Evolutionary conservation across 2,113 vertebrate species (phyloP).

Genomic region (Tychaedon coryphoeus): DNA sequence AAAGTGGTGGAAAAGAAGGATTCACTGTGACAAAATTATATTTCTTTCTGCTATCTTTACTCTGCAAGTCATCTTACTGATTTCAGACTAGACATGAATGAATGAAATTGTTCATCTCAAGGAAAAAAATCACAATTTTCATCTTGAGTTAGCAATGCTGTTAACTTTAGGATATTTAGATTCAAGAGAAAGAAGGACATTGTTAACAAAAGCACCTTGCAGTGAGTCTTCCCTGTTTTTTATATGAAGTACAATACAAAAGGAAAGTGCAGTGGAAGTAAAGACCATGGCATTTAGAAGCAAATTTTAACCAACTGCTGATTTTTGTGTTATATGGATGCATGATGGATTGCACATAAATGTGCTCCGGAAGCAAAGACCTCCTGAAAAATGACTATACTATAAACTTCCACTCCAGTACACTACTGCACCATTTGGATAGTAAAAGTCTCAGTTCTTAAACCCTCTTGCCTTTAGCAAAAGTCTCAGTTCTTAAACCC

Average conservation of each 20-base stretch:
- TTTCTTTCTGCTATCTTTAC: background rate
- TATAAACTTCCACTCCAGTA: background rate
- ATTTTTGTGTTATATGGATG: background rate
- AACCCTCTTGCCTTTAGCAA: background rate
- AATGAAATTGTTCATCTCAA: background rate
- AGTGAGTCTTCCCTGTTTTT: background rate
- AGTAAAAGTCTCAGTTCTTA: background rate
- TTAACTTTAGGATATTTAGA: background rate
- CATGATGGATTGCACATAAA: background rate
- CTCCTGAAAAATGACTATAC: background rate
- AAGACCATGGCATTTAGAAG: background rate
- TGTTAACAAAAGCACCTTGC: background rate
- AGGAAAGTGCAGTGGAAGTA: background rate
- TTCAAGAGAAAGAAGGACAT: background rate
- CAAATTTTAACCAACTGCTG: background rate
- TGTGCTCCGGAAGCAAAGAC: background rate
- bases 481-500: background rate
- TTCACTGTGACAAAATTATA: background rate
- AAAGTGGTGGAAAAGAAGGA: background rate
- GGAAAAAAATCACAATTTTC: background rate
- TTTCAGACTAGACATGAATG: background rate
- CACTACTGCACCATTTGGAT: background rate
- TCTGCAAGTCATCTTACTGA: background rate
- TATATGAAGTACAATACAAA: background rate
- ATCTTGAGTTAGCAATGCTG: background rate